phyloP scores from a whole-genome alignment of 2,797 vertebrate species.

The Anableps anableps region DNA sequence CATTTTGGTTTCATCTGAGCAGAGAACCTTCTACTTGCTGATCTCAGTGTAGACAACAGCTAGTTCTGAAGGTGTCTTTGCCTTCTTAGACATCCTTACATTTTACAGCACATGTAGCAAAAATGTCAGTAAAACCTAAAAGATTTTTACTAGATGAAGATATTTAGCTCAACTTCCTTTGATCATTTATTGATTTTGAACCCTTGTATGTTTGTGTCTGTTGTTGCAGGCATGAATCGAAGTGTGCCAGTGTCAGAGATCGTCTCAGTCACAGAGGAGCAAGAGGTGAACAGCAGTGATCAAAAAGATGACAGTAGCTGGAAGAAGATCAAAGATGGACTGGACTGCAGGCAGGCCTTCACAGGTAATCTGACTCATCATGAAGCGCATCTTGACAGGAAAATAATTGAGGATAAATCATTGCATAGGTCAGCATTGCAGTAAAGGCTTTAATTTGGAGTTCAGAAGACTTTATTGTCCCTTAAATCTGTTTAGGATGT shows the following conservation, averaged over 20 bases:
- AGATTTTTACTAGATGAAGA: background rate
- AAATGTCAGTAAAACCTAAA: background rate
- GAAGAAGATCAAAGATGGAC: conserved; percentile 81
- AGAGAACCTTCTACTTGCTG: no score
- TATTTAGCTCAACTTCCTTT: background rate
- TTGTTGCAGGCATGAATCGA: conserved; percentile 75
- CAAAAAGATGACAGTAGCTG: conserved; percentile 81
- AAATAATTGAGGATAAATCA: background rate
- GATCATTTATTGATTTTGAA: background rate
- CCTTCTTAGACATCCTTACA: background rate
- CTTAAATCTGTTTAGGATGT: background rate
- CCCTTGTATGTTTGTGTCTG: conserved; percentile 18
- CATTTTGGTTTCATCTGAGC: no score
- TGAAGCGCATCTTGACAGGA: background rate
- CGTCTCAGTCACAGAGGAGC: conserved; percentile 87
- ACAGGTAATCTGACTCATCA: conserved; percentile 54
- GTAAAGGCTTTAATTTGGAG: background rate
- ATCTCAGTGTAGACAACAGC: background rate
- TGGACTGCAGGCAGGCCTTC: conserved; percentile 66
- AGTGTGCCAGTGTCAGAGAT: conserved; percentile 88
- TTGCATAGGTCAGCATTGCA: background rate
- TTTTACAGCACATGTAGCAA: background rate
- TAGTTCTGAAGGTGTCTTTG: background rate
- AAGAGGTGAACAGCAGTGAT: conserved; percentile 71
- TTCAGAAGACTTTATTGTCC: background rate